Evolutionary conservation across 2,797 vertebrate genomes (phyloP), one percentile per base, ranked within the genome.

Genomic region (Chelmon rostratus): DNA sequence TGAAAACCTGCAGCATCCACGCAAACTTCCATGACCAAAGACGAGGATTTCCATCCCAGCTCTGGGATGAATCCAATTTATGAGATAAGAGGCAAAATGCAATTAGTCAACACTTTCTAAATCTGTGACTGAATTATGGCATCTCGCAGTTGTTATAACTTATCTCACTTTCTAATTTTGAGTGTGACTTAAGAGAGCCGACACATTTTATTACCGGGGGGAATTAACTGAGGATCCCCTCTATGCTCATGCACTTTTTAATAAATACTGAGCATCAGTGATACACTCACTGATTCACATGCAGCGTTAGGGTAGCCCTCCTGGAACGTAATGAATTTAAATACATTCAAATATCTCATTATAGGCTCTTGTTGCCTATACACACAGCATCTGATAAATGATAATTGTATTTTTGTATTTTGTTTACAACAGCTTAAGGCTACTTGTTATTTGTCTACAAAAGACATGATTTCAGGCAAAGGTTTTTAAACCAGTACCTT

Each of bases 81-180:
- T 80, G 76, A 90, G 91, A 92, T 92, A 92, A 90, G 82, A 79
- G 37, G 58, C 54, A 59, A 87, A 93, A 92, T 89, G 83, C 88
- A 93, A 92, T 94, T 93, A 92, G 87, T 83, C 78, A 50, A 76
- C 77, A 86, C 78, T 89, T 84, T 80, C 76, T 83, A 81, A 87
- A 87, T 91, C 82, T 90, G 84, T 86, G 77, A 85, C 82, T 75
- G 88, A 84, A 89, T 85, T 81, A 85, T 76, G 61, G 85, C 78
- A 73, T 66, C 81, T 79, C 63, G 46, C 80, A 84, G 79, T 90
- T 87, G 78, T 84, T 84, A 61, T 54, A 71, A 87, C 52, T 91
- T 82, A 88, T 90, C 89, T 89, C 46, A 50, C 35, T 79, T 78
- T 90, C 68, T 81, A 88, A 93, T 92, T 90, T 89, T 49, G 82